These are phyloP conservation scores for Protobothrops mucrosquamatus DNA, from an alignment of 2,113 vertebrate species.

Conservation along the genomic window DNA sequence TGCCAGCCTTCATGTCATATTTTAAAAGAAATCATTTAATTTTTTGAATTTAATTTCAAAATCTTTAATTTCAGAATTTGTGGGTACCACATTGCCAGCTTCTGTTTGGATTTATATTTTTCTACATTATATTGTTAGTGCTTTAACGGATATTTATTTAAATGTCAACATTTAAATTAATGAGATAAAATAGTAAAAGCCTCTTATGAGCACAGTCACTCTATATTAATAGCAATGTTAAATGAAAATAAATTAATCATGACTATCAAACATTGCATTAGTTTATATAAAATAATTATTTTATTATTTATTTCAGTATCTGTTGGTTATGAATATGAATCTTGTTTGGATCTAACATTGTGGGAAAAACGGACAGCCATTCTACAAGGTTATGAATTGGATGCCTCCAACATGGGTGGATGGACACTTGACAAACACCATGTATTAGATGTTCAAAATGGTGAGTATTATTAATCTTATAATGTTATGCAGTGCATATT, in stretches of 20 bases:
- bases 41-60: not conserved
- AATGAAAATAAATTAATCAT: not conserved
- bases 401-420: slow-evolving; percentile 93
- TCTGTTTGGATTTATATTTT: not conserved
- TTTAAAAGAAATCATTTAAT: not conserved
- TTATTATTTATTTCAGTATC: slow-evolving; percentile 81
- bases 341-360: slow-evolving; percentile 90
- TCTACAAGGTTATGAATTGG: slow-evolving; percentile 92
- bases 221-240: not conserved
- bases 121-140: not conserved
- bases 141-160: not conserved
- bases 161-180: not conserved
- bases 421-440: slow-evolving; percentile 97
- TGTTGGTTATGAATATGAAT: slow-evolving; percentile 96
- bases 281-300: slow-evolving; percentile 12
- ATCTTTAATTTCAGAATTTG: not conserved
- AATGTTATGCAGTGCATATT: not conserved
- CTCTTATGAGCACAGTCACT: not conserved
- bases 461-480: slow-evolving; percentile 67
- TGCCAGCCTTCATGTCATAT: not conserved
- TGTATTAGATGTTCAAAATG: slow-evolving; percentile 89
- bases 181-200: not conserved
- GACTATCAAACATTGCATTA: not conserved
- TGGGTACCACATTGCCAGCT: not conserved
- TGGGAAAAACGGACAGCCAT: slow-evolving; percentile 94